phyloP scores from a whole-genome alignment of 30 jellyfish, hydroid and myxozoan genomes.

The Catostylus mosaicus region DNA sequence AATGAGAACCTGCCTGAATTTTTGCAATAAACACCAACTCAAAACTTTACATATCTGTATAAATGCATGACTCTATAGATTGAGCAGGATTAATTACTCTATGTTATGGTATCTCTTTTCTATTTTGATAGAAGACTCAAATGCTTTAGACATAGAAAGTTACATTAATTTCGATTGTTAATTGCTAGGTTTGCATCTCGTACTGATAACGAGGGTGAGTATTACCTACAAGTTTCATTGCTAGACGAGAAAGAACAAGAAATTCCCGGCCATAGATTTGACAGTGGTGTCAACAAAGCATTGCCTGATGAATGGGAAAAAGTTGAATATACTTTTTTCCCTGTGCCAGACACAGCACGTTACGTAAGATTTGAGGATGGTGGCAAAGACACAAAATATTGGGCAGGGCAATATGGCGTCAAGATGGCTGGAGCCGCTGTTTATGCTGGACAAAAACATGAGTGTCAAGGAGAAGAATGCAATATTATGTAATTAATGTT shows the following conservation, averaged over 20 bases:
- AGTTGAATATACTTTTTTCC: slow-evolving; percentile 37
- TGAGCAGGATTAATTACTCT: too few species aligned
- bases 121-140: too few species aligned
- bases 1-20: neutral
- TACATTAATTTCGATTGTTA: too few species aligned
- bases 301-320: slow-evolving; percentile 51
- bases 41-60: too few species aligned
- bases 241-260: slow-evolving; percentile 17
- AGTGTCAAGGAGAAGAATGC: neutral
- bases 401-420: slow-evolving; percentile 63
- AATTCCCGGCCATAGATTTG: slow-evolving; percentile 21
- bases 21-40: too few species aligned
- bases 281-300: slow-evolving; percentile 19
- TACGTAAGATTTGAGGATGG: slow-evolving; percentile 65
- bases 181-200: slow-evolving; percentile 54
- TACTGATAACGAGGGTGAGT: slow-evolving; percentile 36
- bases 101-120: too few species aligned
- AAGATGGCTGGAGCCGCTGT: slow-evolving; percentile 72
- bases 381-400: slow-evolving; percentile 28
- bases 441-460: slow-evolving; percentile 38
- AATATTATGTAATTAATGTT: neutral
- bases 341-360: slow-evolving; percentile 51
- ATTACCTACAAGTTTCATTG: slow-evolving; percentile 14
- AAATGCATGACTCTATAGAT: too few species aligned
- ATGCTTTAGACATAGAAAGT: too few species aligned